Base-by-base conservation (phyloP, 2,113 vertebrate species). In the Suricata suricatta region DNA sequence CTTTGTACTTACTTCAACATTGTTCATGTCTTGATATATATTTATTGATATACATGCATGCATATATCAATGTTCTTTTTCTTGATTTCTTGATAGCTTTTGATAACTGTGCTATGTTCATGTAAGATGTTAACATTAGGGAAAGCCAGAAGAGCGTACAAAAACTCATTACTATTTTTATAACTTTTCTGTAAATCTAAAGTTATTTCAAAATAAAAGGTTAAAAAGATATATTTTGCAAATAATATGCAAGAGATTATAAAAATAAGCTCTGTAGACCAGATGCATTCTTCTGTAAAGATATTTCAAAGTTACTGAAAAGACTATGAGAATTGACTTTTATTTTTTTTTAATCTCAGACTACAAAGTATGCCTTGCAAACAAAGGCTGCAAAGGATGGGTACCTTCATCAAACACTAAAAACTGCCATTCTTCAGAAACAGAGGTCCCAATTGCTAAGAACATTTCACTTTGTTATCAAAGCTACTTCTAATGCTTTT, bases 201-300 rank as follows among this genome's bases (percentile, higher is more conserved):
- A 94, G 94, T 88, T 85, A 97, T 38, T 93, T 92, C 80, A 90
- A 94, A 96, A 91, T 95, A 81, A 95, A 68, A 83, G 64, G 11
- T 76, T 29, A 86, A 91, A 95, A 95, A 95, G 44, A 86, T 44
- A 88, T 7, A 88, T 52, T 95, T 89, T 96, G n/a, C 54, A 93
- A 90, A 69, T 35, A 90, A 81, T 52, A 92, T 93, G 21, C 31
- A 95, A 97, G 33, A 68, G 23, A 95, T 81, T 82, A 91, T 64
- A 93, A 97, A 82, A 88, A 93, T 27, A 96, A 74, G 83, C 60
- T 29, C 74, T 38, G 12, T 7, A 66, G 91, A 35, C 21, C 23
- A 93, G 52, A 63, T 57, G 54, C 71, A 94, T 74, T 87, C 69
- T 96, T 97, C 33, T 87, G 83, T 79, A 88, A 94, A 81, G 88